Evolutionary conservation across 2,888 invertebrate species (phyloP).

Genomic region (Cephonodes hylas): DNA sequence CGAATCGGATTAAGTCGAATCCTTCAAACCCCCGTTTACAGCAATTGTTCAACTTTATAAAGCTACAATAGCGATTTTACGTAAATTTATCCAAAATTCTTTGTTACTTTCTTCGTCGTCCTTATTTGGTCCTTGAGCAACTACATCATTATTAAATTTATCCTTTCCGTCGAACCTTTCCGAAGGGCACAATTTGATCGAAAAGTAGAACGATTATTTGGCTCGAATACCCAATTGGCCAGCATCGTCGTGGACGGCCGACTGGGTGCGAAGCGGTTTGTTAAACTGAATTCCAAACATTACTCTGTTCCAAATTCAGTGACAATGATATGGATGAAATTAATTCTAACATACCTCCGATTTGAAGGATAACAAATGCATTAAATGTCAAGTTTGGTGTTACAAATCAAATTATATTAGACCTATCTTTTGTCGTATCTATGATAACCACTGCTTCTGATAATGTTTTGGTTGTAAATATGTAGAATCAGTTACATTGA

Average conservation of each 20-base stretch:
- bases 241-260: background rate
- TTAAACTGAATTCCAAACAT: background rate
- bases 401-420: no score
- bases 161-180: background rate
- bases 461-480: no score
- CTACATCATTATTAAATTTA: background rate
- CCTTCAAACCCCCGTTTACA: background rate
- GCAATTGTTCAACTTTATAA: background rate
- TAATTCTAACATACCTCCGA: background rate
- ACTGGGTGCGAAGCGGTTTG: background rate
- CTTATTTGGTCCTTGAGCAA: background rate
- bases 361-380: background rate
- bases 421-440: no score
- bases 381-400: no score
- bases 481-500: no score
- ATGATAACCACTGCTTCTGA: no score
- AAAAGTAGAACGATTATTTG: background rate
- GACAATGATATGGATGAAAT: background rate
- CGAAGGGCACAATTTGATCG: background rate
- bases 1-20: no score
- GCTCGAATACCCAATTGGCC: background rate
- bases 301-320: background rate
- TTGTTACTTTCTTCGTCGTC: background rate
- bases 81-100: background rate
- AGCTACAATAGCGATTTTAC: background rate